phyloP scores from a whole-genome alignment of 1,140 invertebrate species.

The Ctenoplectra terminalis region DNA sequence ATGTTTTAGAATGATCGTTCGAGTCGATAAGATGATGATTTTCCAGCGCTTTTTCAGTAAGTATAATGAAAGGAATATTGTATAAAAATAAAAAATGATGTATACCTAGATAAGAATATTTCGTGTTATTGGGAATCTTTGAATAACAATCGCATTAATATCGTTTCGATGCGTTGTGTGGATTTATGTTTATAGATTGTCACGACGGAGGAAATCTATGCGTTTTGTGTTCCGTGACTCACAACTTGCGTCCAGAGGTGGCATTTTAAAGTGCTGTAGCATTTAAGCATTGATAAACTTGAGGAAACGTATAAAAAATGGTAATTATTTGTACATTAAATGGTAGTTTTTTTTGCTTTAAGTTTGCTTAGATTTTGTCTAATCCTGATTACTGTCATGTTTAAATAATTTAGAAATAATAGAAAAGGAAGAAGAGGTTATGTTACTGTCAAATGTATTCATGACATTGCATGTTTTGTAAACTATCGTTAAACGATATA shows the following conservation, averaged over 20 bases:
- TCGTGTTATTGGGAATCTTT: not conserved
- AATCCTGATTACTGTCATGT: not conserved
- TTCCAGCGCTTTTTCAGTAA: not conserved
- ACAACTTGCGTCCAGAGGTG: not conserved
- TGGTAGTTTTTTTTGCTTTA: not conserved
- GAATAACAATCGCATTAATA: not conserved
- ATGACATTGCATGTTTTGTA: constrained; percentile 70
- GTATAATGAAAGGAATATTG: not conserved
- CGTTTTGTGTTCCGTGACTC: constrained; percentile 10
- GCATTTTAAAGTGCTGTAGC: not conserved
- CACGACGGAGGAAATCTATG: not conserved
- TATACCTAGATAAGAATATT: not conserved
- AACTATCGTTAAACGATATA: not conserved
- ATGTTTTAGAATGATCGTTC: not conserved
- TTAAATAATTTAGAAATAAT: not conserved
- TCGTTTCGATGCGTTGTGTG: not conserved
- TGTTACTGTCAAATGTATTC: constrained; percentile 57
- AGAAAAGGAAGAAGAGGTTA: constrained; percentile 58
- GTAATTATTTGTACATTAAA: constrained; percentile 34
- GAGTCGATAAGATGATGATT: not conserved
- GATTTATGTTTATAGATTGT: not conserved
- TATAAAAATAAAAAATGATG: not conserved
- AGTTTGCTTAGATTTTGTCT: too few relatives aligned
- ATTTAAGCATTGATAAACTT: not conserved
- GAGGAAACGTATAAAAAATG: constrained; percentile 31